Evolutionary conservation across 1,140 invertebrate genomes (phyloP), one percentile per base, ranked within the genome.

Genomic region (Drosophila jambulina): DNA sequence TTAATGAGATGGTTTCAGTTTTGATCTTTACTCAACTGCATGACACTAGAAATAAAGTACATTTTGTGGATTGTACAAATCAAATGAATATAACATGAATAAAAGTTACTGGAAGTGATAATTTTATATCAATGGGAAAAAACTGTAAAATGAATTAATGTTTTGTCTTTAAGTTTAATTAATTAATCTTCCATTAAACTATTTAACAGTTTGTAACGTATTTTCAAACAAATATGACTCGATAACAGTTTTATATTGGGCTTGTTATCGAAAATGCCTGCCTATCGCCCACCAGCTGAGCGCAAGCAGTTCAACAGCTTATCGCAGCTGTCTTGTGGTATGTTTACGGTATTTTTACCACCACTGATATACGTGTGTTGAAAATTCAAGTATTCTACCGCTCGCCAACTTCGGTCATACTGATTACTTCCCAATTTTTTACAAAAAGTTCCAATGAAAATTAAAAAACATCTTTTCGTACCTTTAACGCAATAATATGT

Each of bases 401-500:
- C 68, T 71, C 15, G 68, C 42, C 62, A 67, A 21, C 51, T 45
- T 32, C 53, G 64, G 54, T 75, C n/a, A 46, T 49, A 75, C 69
- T 59, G 54, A 60, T 72, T 72, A 76, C 71, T 75, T 76, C 74
- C 81, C 75, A 85, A 54, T 48, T 71, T 75, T 84, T 86, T 83
- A 75, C 56, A 86, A 81, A 75, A 84, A 53, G 75, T 70, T 80
- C 78, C 76, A 85, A 85, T 85, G 75, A 85, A 86, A 86, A 85
- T 82, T 85, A 85, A 81, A 63, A 86, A 75, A 86, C 72, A 82
- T 86, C 36, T 72, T 72, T 72, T 82, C 70, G 69, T 87, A 86
- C 82, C 83, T 87, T 86, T 87, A 86, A 86, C 82, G 84, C 83
- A 87, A 86, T 87, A 88, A 88, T 88, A 88, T 88, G 84, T 88